Percentiles rank a stretch among this genome's conserved stretches.
These are phyloP conservation scores for Spilogale gracilis DNA, from an alignment of 2,113 vertebrate genomes.

Conservation along the genomic window DNA sequence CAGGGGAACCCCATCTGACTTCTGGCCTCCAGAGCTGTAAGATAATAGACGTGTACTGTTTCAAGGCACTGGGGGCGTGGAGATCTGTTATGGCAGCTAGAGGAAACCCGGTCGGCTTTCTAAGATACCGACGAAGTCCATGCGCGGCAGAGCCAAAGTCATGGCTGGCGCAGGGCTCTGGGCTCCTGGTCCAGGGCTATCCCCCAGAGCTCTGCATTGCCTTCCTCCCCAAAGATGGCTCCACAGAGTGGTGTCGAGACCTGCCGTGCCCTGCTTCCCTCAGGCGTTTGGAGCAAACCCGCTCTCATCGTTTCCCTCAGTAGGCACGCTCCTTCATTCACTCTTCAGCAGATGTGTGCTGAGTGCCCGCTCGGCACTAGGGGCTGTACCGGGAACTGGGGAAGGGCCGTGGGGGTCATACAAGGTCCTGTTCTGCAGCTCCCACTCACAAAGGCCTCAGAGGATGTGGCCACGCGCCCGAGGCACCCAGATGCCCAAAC, in stretches of 20 bases:
- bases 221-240: not conserved
- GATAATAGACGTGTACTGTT: accelerated
- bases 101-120: not conserved
- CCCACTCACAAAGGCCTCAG: accelerated
- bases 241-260: accelerated
- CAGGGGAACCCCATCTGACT: not conserved
- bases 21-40: not conserved
- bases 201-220: not conserved
- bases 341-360: not conserved
- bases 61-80: not conserved
- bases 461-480: accelerated
- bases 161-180: too few species aligned
- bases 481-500: not conserved
- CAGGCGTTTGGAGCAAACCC: too few species aligned
- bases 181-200: accelerated
- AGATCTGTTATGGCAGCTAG: not conserved
- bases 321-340: accelerated
- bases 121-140: not conserved
- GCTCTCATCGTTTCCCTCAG: accelerated
- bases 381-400: accelerated
- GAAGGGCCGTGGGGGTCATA: accelerated
- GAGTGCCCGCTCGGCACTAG: accelerated
- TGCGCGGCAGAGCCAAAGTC: accelerated
- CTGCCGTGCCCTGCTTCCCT: accelerated
- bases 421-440: not conserved